phyloP scores from a whole-genome alignment of 2,797 vertebrate species.

The Helicolenus hilgendorfi region DNA sequence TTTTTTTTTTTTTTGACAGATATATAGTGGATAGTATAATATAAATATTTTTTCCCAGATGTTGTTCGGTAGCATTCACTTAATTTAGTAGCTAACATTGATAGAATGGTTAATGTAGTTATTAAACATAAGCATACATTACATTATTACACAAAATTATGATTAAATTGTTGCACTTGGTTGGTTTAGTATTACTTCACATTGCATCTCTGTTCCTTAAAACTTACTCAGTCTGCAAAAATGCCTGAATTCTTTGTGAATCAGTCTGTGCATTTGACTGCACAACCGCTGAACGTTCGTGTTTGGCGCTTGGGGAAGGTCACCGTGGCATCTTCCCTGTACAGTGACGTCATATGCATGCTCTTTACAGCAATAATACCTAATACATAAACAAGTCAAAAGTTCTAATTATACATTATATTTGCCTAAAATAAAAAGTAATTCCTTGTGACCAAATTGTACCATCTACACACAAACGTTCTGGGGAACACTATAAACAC shows the following conservation, averaged over 20 bases:
- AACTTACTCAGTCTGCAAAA: background rate
- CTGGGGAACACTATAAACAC: background rate
- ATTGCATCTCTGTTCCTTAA: background rate
- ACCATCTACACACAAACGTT: background rate
- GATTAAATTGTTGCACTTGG: background rate
- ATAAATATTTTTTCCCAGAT: background rate
- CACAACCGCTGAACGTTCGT: background rate
- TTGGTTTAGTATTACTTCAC: background rate
- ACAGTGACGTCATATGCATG: background rate
- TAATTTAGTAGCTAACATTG: background rate
- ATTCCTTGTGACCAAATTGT: background rate
- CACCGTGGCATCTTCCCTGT: background rate
- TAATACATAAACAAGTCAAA: background rate
- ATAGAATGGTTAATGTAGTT: background rate
- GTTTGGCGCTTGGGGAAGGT: background rate
- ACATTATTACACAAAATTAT: background rate
- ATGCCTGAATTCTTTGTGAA: background rate
- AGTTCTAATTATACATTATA: background rate
- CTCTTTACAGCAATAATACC: background rate
- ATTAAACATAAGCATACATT: background rate
- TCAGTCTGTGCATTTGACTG: background rate
- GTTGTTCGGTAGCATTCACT: background rate
- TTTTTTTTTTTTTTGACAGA: background rate
- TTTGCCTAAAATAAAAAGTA: constrained; percentile 4
- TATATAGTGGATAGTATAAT: background rate